phyloP scores from a whole-genome alignment of 2,888 invertebrate genomes.

The Synergus gifuensis region DNA sequence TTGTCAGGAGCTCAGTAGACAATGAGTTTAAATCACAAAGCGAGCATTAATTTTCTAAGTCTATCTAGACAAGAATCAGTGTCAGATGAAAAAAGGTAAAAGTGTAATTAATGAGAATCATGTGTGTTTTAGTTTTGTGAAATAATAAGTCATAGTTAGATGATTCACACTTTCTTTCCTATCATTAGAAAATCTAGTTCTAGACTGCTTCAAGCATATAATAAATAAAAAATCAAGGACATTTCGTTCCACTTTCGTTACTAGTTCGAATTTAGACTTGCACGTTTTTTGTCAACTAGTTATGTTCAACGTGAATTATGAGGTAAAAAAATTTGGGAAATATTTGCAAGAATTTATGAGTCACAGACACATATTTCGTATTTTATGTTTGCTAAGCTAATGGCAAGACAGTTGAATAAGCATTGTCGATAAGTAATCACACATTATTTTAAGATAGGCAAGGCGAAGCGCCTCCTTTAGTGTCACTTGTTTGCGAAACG shows the following conservation, averaged over 20 bases:
- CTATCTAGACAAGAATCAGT: conserved; percentile 27
- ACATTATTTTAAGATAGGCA: conserved; percentile 30
- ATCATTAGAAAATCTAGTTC: conserved; percentile 7
- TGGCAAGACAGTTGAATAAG: conserved; percentile 1
- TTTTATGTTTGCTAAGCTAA: neutral
- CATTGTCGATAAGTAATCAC: conserved; percentile 37
- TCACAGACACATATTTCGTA: conserved; percentile 10
- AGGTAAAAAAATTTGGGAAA: neutral
- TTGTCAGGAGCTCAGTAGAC: conserved; percentile 9
- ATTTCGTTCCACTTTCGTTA: neutral
- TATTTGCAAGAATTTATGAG: neutral
- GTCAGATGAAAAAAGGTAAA: conserved; percentile 36
- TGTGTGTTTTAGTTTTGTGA: conserved; percentile 5
- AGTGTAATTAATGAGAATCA: conserved; percentile 26
- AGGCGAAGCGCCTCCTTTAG: conserved; percentile 14
- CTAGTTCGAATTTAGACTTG: neutral
- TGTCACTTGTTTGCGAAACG: conserved; percentile 36
- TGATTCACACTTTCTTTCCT: conserved; percentile 20
- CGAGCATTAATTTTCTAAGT: conserved; percentile 26
- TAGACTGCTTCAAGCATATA: neutral
- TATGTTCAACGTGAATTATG: neutral
- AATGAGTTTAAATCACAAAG: conserved; percentile 7
- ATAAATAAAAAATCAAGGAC: neutral
- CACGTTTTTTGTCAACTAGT: neutral
- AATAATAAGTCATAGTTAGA: conserved; percentile 11